Evolutionary conservation across 2,888 invertebrate genomes (phyloP), one percentile per base, ranked within the genome.

Genomic region (Stenchaetothrips biformis): DNA sequence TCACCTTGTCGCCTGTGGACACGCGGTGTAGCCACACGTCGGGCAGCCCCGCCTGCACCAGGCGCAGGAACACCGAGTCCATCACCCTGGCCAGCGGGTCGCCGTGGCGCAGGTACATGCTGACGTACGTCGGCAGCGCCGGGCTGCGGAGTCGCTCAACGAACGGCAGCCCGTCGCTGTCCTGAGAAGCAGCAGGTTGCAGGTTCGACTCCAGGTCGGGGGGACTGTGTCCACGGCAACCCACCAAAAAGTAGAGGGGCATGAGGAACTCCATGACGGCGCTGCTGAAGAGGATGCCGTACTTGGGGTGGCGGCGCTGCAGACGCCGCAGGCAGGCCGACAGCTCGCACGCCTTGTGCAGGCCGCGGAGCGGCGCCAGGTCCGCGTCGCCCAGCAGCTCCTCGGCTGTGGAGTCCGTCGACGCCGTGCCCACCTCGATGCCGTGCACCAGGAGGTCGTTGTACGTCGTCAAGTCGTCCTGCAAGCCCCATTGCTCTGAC

Each of bases 351-450:
- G n/a, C 67, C 67, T 67, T 67, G 67, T 67, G 67, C 21, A 67
- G 67, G 21, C 21, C 67, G 67, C 67, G 67, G 67, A 67, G n/a
- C 21, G 9, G 2, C 21, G 0, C 67, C 21, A 67, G n/a, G 67
- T 21, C 21, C 21, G 21, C 21, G 67, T 67, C 67, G 7, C 21
- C 67, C 67, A 67, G 67, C 67, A 67, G n/a, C 7, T 21, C 9
- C 21, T 67, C 21, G 21, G 21, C 67, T 9, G 67, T 21, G 21
- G 21, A 2, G 67, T 67, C 67, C 67, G 21, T 21, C 21, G 67
- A 67, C 67, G 21, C 67, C 21, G 67, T 67, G 67, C 67, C 67
- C 67, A 67, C 67, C 67, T 67, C 67, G 67, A 67, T 8, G 67
- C 67, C 67, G 1, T n/a, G 9, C 67, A 9, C 6, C 8, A 21